phyloP scores from a whole-genome alignment of 2,113 vertebrate species.

The Phalacrocorax brasilianus region DNA sequence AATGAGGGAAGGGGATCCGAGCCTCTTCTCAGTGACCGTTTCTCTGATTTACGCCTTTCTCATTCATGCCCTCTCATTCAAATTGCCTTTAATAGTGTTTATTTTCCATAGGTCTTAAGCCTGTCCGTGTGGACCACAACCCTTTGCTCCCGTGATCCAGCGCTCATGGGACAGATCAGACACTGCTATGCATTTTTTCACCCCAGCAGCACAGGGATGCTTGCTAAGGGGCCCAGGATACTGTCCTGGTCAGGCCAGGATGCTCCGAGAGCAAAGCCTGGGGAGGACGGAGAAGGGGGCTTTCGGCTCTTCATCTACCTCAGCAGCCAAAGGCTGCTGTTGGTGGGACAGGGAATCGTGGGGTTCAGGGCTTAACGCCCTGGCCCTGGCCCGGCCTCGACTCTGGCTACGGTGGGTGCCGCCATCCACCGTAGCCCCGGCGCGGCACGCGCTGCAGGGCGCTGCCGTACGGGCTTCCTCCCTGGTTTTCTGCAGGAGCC shows the following conservation, averaged over 20 bases:
- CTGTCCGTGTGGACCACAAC: background rate
- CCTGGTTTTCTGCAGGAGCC: background rate
- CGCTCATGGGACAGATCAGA: rapidly evolving
- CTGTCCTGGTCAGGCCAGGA: background rate
- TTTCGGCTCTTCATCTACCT: background rate
- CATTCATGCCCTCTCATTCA: background rate
- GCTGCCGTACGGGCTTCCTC: rapidly evolving
- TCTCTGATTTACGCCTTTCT: background rate
- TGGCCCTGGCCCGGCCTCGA: background rate
- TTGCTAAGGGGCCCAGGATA: rapidly evolving
- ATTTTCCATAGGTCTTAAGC: background rate
- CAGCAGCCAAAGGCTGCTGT: background rate
- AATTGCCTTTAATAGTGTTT: background rate
- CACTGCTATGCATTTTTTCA: rapidly evolving
- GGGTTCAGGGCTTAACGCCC: background rate
- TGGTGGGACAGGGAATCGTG: rapidly evolving
- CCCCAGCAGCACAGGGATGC: background rate
- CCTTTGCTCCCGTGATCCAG: rapidly evolving
- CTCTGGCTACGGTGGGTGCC: background rate
- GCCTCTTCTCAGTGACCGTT: background rate
- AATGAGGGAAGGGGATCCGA: background rate
- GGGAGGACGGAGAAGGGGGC: background rate
- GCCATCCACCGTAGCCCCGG: rapidly evolving
- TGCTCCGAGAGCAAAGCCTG: background rate
- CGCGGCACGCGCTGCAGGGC: rapidly evolving